Conservation (phyloP, 2,113 vertebrate species). For the Phocoena phocoena region DNA sequence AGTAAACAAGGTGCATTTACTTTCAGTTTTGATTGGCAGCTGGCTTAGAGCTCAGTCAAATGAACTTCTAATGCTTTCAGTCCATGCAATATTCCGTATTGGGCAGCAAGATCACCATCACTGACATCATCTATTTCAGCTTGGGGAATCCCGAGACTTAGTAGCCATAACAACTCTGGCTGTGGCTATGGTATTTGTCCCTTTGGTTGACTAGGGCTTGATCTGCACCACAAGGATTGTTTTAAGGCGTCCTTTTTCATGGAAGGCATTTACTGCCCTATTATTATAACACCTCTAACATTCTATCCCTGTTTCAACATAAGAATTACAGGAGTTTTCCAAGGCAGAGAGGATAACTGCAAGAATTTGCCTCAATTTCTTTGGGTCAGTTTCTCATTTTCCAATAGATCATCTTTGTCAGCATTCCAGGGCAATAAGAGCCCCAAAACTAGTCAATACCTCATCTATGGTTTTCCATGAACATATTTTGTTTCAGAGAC, state of each 20-base stretch:
- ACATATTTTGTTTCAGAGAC: neutral
- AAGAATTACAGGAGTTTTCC: neutral
- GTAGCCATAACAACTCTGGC: neutral
- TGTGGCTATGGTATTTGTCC: neutral
- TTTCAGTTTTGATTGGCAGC: neutral
- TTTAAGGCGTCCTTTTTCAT: neutral
- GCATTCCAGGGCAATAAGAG: neutral
- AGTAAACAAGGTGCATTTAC: neutral
- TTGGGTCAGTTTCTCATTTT: constrained; percentile 23
- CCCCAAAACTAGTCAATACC: neutral
- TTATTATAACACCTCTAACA: neutral
- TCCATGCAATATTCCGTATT: neutral
- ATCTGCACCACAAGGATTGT: neutral
- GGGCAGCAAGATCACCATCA: neutral
- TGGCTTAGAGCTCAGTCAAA: neutral
- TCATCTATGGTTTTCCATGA: neutral
- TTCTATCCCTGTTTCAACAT: neutral
- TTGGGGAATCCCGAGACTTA: neutral
- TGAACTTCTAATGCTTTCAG: neutral
- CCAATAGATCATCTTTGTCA: neutral
- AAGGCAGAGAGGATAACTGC: neutral
- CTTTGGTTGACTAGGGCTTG: neutral
- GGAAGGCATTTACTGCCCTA: neutral
- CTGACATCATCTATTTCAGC: neutral
- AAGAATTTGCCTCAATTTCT: neutral